Evolutionary conservation across 2,888 invertebrate species (phyloP).

Genomic region (Nemapogon koenigi): DNA sequence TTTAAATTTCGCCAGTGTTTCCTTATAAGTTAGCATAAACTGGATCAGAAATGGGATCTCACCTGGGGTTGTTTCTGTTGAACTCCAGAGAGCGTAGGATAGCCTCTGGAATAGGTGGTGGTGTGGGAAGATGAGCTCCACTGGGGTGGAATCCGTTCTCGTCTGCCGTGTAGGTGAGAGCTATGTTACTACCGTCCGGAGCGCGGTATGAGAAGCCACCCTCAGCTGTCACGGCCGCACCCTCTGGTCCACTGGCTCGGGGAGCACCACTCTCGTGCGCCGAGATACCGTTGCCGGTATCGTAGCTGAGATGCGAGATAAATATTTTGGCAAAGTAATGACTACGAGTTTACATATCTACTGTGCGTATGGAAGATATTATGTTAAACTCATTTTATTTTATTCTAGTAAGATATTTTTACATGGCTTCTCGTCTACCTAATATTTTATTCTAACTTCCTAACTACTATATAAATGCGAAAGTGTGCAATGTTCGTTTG

Average conservation of each 20-base stretch:
- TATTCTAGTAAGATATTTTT: too few relatives aligned
- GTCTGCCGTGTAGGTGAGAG: conserved; percentile 71
- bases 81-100: conserved; percentile 57
- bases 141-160: conserved; percentile 74
- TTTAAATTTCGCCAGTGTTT: too few relatives aligned
- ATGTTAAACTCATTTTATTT: too few relatives aligned
- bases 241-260: conserved; percentile 62
- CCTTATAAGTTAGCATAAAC: too few relatives aligned
- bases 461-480: too few relatives aligned
- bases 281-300: conserved; percentile 70
- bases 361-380: too few relatives aligned
- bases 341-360: too few relatives aligned
- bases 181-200: conserved; percentile 70
- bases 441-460: too few relatives aligned
- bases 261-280: conserved; percentile 66
- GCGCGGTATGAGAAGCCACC: conserved; percentile 72
- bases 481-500: too few relatives aligned
- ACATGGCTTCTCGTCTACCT: too few relatives aligned
- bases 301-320: conserved; percentile 63
- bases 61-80: conserved; percentile 51
- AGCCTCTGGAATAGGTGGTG: conserved; percentile 64
- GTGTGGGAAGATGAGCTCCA: conserved; percentile 65
- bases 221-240: conserved; percentile 65
- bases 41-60: too few relatives aligned
- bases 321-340: too few relatives aligned